Evolutionary conservation across 2,797 vertebrate species (phyloP), one percentile per base, ranked within the genome.

Genomic region (Hoplostethus mediterraneus): DNA sequence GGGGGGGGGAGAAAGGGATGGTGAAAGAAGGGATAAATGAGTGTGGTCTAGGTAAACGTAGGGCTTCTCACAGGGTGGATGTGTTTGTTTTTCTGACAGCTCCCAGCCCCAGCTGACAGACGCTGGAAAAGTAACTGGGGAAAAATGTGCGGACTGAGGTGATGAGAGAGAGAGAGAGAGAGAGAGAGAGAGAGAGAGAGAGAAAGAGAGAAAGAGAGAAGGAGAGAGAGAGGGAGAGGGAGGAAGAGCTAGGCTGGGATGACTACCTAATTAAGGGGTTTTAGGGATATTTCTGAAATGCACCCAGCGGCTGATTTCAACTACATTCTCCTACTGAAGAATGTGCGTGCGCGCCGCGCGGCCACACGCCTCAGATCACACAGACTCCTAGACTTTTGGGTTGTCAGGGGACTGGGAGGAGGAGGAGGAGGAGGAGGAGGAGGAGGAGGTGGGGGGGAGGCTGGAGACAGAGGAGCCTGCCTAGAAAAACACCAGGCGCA

Each of bases 71-170:
- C 73, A 59, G 80, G 82, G 80, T 73, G 80, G 82, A 89, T 63
- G 71, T 88, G 79, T 92, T 92, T 92, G 89, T 89, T 93, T 93
- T 91, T 76, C 88, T 89, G 90, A 21, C 21, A 89, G 87, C 78
- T 89, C 76, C 85, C 71, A 77, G 80, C 63, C 65, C 52, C 70
- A 65, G 75, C 80, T 83, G 86, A 90, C 78, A 89, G 77, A 85
- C 69, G 21, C 75, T 84, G 81, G 76, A 81, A 75, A 83, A 78
- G 74, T 63, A 66, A 76, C 64, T 30, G 61, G 67, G 67, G 40
- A 61, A 67, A 73, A 72, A 83, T 81, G 72, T 80, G 77, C 71
- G 67, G 77, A 81, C 58, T 61, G 75, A 31, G 74, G 68, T 48
- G 84, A 75, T 63, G 77, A 79, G 69, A 56, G 56, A 61, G 31